A percentile compares a stretch with the other conserved stretches of the same genome.
Evolutionary conservation across 2,888 invertebrate species (phyloP).

Genomic region (Drosophila anceps): DNA sequence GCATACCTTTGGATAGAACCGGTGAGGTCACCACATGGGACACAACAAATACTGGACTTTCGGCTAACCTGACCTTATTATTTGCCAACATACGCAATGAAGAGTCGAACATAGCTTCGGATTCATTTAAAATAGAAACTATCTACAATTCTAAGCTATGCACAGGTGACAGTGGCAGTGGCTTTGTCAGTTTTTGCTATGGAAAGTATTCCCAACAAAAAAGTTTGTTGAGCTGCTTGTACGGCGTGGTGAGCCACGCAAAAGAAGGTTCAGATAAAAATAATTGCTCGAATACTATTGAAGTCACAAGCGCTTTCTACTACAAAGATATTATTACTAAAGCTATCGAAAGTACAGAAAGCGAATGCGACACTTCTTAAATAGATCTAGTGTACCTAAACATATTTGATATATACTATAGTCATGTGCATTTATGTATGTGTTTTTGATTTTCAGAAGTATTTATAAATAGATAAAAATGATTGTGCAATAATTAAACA

Average conservation of each 20-base stretch:
- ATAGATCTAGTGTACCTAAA: too few relatives aligned
- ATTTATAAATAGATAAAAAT: neutral
- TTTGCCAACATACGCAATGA: fast-evolving
- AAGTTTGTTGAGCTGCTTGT: neutral
- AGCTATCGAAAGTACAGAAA: fast-evolving
- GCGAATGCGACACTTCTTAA: neutral
- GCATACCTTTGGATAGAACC: fast-evolving
- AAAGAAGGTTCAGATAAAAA: fast-evolving
- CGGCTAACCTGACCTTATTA: too few relatives aligned
- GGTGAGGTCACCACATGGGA: neutral
- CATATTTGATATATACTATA: too few relatives aligned
- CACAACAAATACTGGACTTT: too few relatives aligned
- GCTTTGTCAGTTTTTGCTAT: neutral
- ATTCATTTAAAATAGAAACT: fast-evolving
- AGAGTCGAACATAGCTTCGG: fast-evolving
- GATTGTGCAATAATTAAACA: neutral
- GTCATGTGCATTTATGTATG: neutral
- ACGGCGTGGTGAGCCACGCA: constrained; percentile 19
- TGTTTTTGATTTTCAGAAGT: neutral
- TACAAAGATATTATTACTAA: neutral
- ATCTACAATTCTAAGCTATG: fast-evolving
- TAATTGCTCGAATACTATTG: neutral
- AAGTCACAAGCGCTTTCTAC: fast-evolving
- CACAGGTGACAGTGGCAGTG: constrained; percentile 37
- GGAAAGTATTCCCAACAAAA: fast-evolving